Evolutionary conservation across 2,113 vertebrate species (phyloP).

Genomic region (Crocuta crocuta): DNA sequence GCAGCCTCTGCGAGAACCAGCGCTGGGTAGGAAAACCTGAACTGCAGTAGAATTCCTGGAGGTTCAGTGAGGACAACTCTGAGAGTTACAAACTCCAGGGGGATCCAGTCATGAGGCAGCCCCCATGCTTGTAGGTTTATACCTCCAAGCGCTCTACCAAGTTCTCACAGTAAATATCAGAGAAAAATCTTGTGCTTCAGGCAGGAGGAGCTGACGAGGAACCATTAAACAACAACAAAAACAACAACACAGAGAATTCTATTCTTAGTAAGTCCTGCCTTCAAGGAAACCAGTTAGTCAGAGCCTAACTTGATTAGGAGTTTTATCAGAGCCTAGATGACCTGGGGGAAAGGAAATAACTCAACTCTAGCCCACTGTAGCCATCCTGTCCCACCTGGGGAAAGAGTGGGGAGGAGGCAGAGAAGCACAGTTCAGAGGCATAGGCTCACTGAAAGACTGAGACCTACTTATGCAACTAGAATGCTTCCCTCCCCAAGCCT

Average conservation of each 20-base stretch:
- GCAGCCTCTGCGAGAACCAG: background rate
- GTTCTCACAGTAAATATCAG: background rate
- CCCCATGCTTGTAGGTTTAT: background rate
- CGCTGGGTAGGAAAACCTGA: background rate
- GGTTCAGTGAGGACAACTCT: background rate
- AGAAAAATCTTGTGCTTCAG: background rate
- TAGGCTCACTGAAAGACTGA: background rate
- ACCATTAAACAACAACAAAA: background rate
- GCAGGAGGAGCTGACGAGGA: background rate
- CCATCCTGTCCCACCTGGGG: background rate
- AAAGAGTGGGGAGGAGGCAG: background rate
- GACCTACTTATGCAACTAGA: background rate
- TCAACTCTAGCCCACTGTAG: background rate
- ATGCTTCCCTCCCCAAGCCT: background rate
- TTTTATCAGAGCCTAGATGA: background rate
- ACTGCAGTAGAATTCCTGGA: background rate
- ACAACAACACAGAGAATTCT: background rate
- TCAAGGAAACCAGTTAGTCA: background rate
- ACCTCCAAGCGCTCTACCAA: background rate
- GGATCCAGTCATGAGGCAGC: background rate
- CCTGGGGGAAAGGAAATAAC: background rate
- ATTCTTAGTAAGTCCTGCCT: background rate
- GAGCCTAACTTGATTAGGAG: background rate
- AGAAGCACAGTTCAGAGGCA: background rate
- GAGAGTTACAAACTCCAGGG: background rate